Conservation (phyloP, 1,140 invertebrate species). For the Drosophila nigrodunni region DNA sequence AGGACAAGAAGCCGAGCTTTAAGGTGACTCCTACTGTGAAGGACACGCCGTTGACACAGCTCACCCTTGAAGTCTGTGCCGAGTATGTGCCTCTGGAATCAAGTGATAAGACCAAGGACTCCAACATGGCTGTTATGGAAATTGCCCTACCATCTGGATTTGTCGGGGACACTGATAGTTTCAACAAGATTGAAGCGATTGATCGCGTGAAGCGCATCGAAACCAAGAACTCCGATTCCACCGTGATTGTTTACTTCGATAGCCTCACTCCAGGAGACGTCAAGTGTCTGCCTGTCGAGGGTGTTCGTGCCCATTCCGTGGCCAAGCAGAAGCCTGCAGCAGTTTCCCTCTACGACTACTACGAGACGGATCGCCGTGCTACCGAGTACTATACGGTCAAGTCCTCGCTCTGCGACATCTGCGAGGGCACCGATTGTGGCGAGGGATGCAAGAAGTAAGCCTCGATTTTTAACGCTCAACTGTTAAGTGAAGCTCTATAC, state of each 20-base stretch:
- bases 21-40: constrained; percentile 91
- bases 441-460: constrained; percentile 77
- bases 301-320: constrained; percentile 92
- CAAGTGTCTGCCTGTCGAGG: constrained; percentile 93
- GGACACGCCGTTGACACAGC: constrained; percentile 88
- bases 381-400: constrained; percentile 90
- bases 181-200: constrained; percentile 56
- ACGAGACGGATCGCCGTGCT: constrained; percentile 91
- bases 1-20: constrained; percentile 92
- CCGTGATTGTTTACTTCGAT: constrained; percentile 93
- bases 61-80: constrained; percentile 91
- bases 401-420: constrained; percentile 91
- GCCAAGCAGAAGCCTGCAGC: constrained; percentile 93
- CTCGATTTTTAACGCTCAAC: neutral
- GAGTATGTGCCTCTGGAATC: constrained; percentile 62
- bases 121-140: constrained; percentile 96
- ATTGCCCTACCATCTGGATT: constrained; percentile 93
- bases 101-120: constrained; percentile 76
- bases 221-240: constrained; percentile 90
- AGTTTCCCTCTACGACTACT: constrained; percentile 97
- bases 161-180: constrained; percentile 85
- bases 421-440: constrained; percentile 89
- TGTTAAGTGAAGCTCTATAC: constrained; percentile 12
- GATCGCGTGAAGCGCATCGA: constrained; percentile 87
- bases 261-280: constrained; percentile 88